phyloP scores from a whole-genome alignment of 2,113 vertebrate genomes.

The Penelope pileata region DNA sequence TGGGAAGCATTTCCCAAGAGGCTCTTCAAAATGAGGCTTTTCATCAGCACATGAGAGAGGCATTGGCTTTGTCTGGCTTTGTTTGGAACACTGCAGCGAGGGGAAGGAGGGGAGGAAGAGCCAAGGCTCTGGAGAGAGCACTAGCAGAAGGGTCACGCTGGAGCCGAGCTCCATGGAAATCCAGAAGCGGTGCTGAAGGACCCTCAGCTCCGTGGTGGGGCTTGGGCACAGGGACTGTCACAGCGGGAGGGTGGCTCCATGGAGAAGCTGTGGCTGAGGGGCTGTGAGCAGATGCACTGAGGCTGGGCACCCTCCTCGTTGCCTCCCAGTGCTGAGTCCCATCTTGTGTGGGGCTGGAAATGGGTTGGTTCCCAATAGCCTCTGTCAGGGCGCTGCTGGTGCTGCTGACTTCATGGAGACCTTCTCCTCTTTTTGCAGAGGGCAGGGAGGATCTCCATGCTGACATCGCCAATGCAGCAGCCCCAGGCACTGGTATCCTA shows the following conservation, averaged over 20 bases:
- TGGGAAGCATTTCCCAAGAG: constrained; percentile 36
- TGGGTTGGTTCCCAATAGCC: not conserved
- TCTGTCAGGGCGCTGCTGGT: not conserved
- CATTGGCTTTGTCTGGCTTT: constrained; percentile 21
- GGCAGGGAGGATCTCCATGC: not conserved
- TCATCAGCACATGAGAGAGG: constrained; percentile 19
- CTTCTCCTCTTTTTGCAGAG: not conserved
- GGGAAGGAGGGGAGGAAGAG: not conserved
- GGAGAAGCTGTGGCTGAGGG: not conserved
- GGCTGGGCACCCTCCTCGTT: not conserved
- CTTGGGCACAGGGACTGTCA: not conserved
- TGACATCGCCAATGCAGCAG: not conserved
- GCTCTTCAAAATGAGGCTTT: constrained; percentile 31
- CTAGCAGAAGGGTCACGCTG: not conserved
- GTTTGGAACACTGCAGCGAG: not conserved
- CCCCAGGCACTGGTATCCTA: not conserved
- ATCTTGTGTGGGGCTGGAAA: not conserved
- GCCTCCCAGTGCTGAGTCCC: not conserved
- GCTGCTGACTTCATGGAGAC: not conserved
- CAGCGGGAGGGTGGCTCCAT: not conserved
- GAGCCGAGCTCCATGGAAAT: not conserved
- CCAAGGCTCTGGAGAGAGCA: not conserved
- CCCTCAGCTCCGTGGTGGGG: not conserved
- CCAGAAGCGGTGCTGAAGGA: not conserved
- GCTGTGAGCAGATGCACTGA: not conserved